Percentiles rank a stretch among this genome's conserved stretches.
phyloP scores from a whole-genome alignment of 2,113 vertebrate species.

The Oxyura jamaicensis region DNA sequence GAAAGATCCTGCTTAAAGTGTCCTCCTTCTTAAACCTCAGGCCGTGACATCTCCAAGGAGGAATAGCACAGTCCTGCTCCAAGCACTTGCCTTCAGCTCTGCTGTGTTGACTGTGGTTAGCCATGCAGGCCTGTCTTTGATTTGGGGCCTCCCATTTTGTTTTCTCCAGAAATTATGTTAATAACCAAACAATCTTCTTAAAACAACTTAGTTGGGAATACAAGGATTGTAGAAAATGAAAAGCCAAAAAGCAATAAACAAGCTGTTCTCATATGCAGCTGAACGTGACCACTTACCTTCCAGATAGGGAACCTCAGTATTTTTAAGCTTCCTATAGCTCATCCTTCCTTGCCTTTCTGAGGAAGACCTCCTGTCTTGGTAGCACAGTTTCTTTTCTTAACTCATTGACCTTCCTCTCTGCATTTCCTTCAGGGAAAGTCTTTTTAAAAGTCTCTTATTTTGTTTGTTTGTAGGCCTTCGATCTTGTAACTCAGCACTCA shows the following conservation, averaged over 20 bases:
- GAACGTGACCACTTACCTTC: neutral
- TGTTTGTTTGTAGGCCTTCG: neutral
- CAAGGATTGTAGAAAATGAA: neutral
- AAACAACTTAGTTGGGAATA: neutral
- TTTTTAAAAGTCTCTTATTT: neutral
- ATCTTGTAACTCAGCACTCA: neutral
- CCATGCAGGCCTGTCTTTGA: neutral
- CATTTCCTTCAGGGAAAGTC: neutral
- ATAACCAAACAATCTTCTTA: neutral
- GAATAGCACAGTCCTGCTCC: neutral
- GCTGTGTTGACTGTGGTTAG: fast-evolving
- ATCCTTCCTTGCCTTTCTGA: neutral
- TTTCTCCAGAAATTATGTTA: neutral
- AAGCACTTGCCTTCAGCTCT: fast-evolving
- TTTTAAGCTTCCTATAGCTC: neutral
- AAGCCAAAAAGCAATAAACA: neutral
- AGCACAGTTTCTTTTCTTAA: neutral
- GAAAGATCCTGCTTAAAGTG: neutral
- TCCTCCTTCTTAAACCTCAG: neutral
- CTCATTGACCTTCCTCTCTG: neutral
- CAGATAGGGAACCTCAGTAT: neutral
- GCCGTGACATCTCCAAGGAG: neutral
- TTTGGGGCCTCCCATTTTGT: neutral
- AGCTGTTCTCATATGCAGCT: neutral
- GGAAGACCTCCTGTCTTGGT: neutral